phyloP scores from a whole-genome alignment of 2,113 vertebrate genomes.

The Acrocephalus arundinaceus region DNA sequence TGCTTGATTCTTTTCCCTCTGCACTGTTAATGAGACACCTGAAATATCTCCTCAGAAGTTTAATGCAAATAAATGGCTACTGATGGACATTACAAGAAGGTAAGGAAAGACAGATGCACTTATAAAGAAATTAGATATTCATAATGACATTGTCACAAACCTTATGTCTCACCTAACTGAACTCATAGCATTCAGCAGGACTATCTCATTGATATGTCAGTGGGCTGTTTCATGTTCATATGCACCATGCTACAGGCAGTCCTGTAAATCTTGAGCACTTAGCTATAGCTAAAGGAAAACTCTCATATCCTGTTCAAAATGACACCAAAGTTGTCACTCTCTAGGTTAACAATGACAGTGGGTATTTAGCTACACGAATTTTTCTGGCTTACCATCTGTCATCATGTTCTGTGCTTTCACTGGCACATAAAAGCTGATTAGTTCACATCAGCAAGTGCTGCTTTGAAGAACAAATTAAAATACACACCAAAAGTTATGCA shows the following conservation, averaged over 20 bases:
- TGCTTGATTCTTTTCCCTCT: rapidly evolving
- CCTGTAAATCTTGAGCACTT: neutral
- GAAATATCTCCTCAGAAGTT: neutral
- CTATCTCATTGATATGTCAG: neutral
- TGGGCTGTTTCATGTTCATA: neutral
- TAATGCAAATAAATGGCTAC: neutral
- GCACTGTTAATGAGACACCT: neutral
- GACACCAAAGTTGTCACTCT: constrained; percentile 21
- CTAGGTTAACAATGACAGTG: constrained; percentile 22
- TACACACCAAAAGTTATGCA: constrained; percentile 14
- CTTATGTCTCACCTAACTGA: neutral
- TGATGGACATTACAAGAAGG: neutral
- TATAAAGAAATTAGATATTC: neutral
- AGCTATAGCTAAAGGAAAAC: neutral
- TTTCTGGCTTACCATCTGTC: constrained; percentile 61
- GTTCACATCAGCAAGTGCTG: constrained; percentile 19
- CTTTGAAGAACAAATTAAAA: constrained; percentile 56
- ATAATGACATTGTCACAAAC: neutral
- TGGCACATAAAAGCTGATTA: constrained; percentile 54
- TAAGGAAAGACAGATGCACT: neutral
- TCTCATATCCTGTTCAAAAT: neutral
- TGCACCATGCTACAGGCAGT: neutral
- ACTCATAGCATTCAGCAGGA: neutral
- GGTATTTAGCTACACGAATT: constrained; percentile 23
- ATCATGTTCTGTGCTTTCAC: constrained; percentile 17